A percentile compares a stretch with the other conserved stretches of the same genome.
Conservation (phyloP, 2,888 invertebrate genomes). For the Hirtodrosophila confusa region DNA sequence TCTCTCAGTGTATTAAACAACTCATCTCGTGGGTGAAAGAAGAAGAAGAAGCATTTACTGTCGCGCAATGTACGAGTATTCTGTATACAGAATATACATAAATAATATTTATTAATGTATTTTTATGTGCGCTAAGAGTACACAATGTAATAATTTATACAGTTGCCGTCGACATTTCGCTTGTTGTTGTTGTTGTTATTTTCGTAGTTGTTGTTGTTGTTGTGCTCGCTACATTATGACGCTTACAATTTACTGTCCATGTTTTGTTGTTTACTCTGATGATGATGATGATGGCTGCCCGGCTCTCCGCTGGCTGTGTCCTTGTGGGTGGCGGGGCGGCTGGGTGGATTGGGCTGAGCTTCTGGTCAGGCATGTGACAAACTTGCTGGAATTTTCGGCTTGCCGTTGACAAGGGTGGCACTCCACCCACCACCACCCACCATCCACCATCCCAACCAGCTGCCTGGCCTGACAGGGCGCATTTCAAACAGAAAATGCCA, state of each 20-base stretch:
- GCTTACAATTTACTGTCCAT: constrained; percentile 79
- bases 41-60: constrained; percentile 35
- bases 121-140: constrained; percentile 81
- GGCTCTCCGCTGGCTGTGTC: constrained; percentile 45
- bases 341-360: constrained; percentile 17
- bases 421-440: constrained; percentile 19
- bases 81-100: constrained; percentile 67
- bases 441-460: constrained; percentile 13
- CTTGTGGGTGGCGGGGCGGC: constrained; percentile 44
- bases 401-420: constrained; percentile 69
- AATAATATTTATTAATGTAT: constrained; percentile 82
- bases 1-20: constrained; percentile 58
- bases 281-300: constrained; percentile 64
- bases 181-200: constrained; percentile 32
- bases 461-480: constrained; percentile 51
- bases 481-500: constrained; percentile 74
- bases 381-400: constrained; percentile 63
- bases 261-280: constrained; percentile 75
- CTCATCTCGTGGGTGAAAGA: constrained; percentile 46
- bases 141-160: constrained; percentile 80
- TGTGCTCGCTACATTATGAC: constrained; percentile 70
- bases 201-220: constrained; percentile 34
- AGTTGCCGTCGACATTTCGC: constrained; percentile 68
- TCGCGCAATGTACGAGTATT: constrained; percentile 57
- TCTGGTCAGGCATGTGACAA: constrained; percentile 68